Evolutionary conservation across 2,797 vertebrate genomes (phyloP).

Genomic region (Dipus sagitta): DNA sequence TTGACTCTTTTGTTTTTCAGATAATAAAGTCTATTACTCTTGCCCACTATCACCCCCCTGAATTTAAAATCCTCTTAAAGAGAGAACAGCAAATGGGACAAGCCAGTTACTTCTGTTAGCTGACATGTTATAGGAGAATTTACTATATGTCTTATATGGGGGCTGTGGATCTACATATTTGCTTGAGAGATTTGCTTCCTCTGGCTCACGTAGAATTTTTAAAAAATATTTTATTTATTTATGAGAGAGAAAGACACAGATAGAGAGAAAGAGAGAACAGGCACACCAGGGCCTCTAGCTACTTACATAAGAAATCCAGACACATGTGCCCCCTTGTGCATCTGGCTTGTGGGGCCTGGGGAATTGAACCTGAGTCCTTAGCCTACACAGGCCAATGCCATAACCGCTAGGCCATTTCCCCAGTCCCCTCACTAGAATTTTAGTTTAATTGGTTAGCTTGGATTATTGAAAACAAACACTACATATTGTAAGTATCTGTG

Average conservation of each 20-base stretch:
- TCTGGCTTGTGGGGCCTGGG: too few relatives aligned
- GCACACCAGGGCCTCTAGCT: too few relatives aligned
- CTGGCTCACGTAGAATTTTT: neutral
- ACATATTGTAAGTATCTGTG: neutral
- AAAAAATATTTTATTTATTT: neutral
- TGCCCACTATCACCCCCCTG: too few relatives aligned
- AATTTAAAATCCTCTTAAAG: neutral
- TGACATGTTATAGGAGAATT: neutral
- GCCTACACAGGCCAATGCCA: too few relatives aligned
- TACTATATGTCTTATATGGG: constrained; percentile 1
- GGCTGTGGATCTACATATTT: neutral
- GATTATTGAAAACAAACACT: neutral
- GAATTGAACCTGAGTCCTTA: neutral
- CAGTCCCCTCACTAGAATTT: neutral
- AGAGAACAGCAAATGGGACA: neutral
- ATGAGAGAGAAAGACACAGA: too few relatives aligned
- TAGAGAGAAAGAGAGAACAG: too few relatives aligned
- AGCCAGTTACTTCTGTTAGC: neutral
- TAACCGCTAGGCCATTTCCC: too few relatives aligned
- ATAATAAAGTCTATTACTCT: constrained; percentile 5
- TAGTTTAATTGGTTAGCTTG: neutral
- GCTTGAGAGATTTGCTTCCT: constrained; percentile 13
- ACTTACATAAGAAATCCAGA: too few relatives aligned
- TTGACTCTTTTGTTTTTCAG: constrained; percentile 4
- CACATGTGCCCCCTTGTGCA: too few relatives aligned